These are phyloP conservation scores for Dendrocopos noguchii DNA, from an alignment of 2,113 vertebrate genomes.

Conservation along the genomic window DNA sequence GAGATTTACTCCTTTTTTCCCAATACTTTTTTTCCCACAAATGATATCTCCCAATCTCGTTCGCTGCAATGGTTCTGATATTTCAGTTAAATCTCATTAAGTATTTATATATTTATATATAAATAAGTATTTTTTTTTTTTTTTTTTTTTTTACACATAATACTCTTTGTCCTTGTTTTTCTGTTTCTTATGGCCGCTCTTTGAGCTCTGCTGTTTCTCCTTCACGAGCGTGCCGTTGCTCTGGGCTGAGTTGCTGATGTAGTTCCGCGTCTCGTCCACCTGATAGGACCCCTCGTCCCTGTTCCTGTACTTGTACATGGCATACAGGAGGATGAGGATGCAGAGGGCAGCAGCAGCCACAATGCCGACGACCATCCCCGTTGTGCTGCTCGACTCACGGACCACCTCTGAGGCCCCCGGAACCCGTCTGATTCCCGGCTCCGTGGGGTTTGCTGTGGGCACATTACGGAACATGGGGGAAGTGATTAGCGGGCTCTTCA, in stretches of 20 bases:
- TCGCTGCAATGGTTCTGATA: conserved; percentile 74
- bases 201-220: conserved; percentile 96
- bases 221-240: conserved; percentile 96
- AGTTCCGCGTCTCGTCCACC: conserved; percentile 99
- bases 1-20: conserved; percentile 58
- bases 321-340: conserved; percentile 99
- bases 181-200: conserved; percentile 96
- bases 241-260: conserved; percentile 99
- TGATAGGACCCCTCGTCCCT: conserved; percentile 99
- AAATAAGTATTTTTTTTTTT: conserved; percentile 69
- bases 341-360: conserved; percentile 99
- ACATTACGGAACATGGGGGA: conserved; percentile 99
- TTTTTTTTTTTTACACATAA: conserved; percentile 87
- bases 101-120: conserved; percentile 73
- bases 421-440: conserved; percentile 97
- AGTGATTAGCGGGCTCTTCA: conserved; percentile 99
- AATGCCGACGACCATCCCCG: conserved; percentile 99
- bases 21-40: conserved; percentile 81
- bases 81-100: conserved; percentile 66
- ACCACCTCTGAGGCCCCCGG: conserved; percentile 99
- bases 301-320: conserved; percentile 99
- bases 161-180: conserved; percentile 99
- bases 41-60: conserved; percentile 80
- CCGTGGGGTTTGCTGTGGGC: conserved; percentile 99
- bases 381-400: conserved; percentile 99